Evolutionary conservation across 1,140 invertebrate species (phyloP), one percentile per base, ranked within the genome.

Genomic region (Zaprionus camerounensis): DNA sequence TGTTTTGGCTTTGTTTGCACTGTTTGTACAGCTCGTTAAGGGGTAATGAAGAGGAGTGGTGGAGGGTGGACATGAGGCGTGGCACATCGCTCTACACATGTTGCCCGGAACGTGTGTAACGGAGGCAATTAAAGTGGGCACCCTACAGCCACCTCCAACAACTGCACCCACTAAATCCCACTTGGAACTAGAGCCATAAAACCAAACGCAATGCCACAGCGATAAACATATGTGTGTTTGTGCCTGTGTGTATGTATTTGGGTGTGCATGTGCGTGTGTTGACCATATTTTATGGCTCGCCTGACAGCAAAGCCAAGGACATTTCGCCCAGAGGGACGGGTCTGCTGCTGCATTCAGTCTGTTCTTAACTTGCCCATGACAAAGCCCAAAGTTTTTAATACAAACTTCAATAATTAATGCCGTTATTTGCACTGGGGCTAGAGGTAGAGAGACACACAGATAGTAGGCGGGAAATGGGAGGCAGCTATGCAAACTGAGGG

Each of bases 381-480:
- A 72, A 69, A 66, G 57, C 55, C 34, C 76, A 79, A 87, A 86
- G 57, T 86, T 86, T 87, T 78, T 77, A 82, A 77, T 78, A 80
- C 57, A 70, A 74, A 77, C 44, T 82, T 87, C 24, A 82, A 86
- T 86, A 86, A 86, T 86, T 87, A 82, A 86, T 87, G 66, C 20
- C 36, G 17, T 51, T 78, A 78, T 83, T 78, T 83, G 65, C 51
- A 44, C 28, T 53, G 61, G 15, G 55, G 53, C n/a, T 17, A n/a
- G n/a, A n/a, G 61, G 15, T 2, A 34, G 15, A 51, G 5, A 11
- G 61, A 3, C 5, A 17, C 4, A n/a, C 2, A 41, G 15, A 41
- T 2, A 17, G 31, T 1, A 11, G 31, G 26, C 24, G 15, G 49
- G 1, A 31, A 34, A 34, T 34, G 9, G 31, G 9, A 31, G 31